A percentile compares a stretch with the other conserved stretches of the same genome.
Conservation (phyloP, 1,140 invertebrate species). For the Hyles euphorbiae region DNA sequence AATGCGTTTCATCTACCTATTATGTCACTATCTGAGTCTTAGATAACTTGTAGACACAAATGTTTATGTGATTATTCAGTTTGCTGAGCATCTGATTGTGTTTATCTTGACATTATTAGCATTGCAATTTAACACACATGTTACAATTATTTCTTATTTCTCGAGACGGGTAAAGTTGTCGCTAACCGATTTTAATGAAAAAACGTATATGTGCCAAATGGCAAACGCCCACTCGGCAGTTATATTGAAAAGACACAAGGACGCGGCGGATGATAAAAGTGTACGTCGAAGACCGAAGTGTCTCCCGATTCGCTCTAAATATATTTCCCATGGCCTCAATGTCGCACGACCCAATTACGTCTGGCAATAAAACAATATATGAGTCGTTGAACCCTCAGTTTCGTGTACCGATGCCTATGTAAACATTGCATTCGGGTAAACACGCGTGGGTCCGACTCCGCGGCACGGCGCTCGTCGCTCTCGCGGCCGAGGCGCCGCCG, state of each 20-base stretch:
- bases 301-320: constrained; percentile 28
- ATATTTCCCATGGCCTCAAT: constrained; percentile 39
- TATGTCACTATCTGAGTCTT: constrained; percentile 2
- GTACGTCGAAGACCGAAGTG: constrained; percentile 19
- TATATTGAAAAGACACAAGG: constrained; percentile 11
- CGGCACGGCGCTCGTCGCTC: background rate
- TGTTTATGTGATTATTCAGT: background rate
- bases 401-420: constrained; percentile 47
- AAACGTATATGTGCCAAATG: background rate
- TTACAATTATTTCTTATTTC: too few species aligned
- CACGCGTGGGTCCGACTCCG: constrained; percentile 16
- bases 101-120: too few species aligned
- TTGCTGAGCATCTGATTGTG: too few species aligned
- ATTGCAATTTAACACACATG: too few species aligned
- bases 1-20: background rate
- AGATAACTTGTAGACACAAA: background rate
- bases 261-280: constrained; percentile 12
- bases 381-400: constrained; percentile 61
- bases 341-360: constrained; percentile 63
- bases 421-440: constrained; percentile 66
- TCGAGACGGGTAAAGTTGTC: too few species aligned
- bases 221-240: constrained; percentile 5
- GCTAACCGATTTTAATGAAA: too few species aligned
- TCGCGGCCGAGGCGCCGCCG: constrained; percentile 45
- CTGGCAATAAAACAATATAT: constrained; percentile 63